Base-by-base conservation (phyloP, 2,888 invertebrate species). In the Rotaria sp. region DNA sequence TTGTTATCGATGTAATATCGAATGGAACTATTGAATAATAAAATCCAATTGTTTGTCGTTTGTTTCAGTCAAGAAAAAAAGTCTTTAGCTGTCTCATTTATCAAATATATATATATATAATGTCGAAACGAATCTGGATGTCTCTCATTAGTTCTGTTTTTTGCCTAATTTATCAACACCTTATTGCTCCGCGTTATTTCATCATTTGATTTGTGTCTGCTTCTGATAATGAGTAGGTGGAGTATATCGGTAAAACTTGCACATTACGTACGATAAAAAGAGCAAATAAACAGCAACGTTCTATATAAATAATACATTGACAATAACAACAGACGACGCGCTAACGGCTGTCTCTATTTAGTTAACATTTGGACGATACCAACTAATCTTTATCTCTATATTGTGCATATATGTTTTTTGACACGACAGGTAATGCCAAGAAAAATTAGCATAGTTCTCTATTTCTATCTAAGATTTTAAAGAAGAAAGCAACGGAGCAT, bases 341-440 rank as follows among this genome's bases (percentile, higher is more conserved):
- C 67, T 35, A 67, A 67, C 67, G 67, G 35, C 67, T 67, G 67
- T 67, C 67, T 67, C 67, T 67, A 67, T 67, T 67, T 67, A 35
- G 67, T 38, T 67, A 67, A 67, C 67, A 67, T 67, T 67, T 67
- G 35, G 30, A 30, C 35, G 30, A 67, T 35, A 21, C 67, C 0
- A 67, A 35, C 67, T 67, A 35, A 67, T 67, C 67, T 67, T 35
- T 21, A 35, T 67, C 30, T 35, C 4, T 18, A 35, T 67, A 35
- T 35, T 35, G 30, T 21, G 2, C 18, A 15, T 18, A 2, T 2
- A 18, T 67, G 18, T 35, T 30, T 30, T 67, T 67, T 67, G 67
- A 21, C 67, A 38, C 35, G 21, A 30, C 35, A 30, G 35, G 67
- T 67, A 35, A 30, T 30, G 13, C 11, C 18, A 67, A 18, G 35